These are phyloP conservation scores for Cephus cinctus DNA, from an alignment of 1,140 invertebrate species.

Conservation along the genomic window DNA sequence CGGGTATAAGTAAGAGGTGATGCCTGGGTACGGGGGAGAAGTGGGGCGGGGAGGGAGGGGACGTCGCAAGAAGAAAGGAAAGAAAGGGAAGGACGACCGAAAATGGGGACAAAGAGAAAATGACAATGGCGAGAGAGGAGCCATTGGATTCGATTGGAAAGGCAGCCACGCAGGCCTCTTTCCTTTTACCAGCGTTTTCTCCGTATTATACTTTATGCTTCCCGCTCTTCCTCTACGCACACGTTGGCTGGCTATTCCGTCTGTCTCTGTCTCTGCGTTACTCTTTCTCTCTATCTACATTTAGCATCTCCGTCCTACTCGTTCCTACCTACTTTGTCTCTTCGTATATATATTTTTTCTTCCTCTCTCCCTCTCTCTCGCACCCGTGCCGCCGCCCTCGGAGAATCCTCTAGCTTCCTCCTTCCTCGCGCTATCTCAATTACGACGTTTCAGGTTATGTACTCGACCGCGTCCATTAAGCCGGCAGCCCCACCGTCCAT, in stretches of 20 bases:
- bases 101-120: slow-evolving; percentile 35
- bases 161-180: slow-evolving; percentile 41
- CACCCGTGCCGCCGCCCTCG: neutral
- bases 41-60: slow-evolving; percentile 13
- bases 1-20: too few species aligned
- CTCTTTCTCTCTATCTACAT: slow-evolving; percentile 8
- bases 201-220: slow-evolving; percentile 41
- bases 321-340: slow-evolving; percentile 12
- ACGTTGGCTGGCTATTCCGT: too few species aligned
- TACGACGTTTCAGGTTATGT: slow-evolving; percentile 39
- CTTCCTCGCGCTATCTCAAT: slow-evolving; percentile 37
- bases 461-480: slow-evolving; percentile 29
- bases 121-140: slow-evolving; percentile 13
- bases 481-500: too few species aligned
- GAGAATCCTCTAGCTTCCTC: too few species aligned
- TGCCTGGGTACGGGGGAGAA: too few species aligned
- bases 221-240: slow-evolving; percentile 44
- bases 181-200: slow-evolving; percentile 49
- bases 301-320: slow-evolving; percentile 10
- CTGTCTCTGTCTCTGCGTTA: too few species aligned
- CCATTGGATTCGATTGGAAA: slow-evolving; percentile 48
- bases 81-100: slow-evolving; percentile 15
- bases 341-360: slow-evolving; percentile 1
- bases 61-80: slow-evolving; percentile 18
- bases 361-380: slow-evolving; percentile 7